These are phyloP conservation scores for Ptyas mucosa DNA, from an alignment of 2,113 vertebrate genomes.

Conservation along the genomic window DNA sequence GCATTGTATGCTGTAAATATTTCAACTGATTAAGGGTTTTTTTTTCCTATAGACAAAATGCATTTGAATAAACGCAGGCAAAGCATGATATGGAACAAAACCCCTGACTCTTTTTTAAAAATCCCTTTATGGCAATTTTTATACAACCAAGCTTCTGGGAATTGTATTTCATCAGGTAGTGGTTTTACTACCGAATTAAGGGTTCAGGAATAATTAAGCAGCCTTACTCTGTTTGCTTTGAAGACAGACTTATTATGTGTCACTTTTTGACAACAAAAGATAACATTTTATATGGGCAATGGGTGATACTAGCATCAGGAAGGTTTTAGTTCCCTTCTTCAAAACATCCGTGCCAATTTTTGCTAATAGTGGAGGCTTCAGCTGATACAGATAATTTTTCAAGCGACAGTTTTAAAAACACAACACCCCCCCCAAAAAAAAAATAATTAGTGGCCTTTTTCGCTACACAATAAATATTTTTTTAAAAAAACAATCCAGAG, in stretches of 20 bases:
- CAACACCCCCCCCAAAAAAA: too few species aligned
- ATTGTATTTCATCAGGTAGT: not conserved
- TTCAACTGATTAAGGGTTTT: not conserved
- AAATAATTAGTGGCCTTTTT: not conserved
- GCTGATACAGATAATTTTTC: not conserved
- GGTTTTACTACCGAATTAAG: not conserved
- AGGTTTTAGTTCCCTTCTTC: not conserved
- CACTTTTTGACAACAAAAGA: slow-evolving; percentile 24
- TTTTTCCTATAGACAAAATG: not conserved
- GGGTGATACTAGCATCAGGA: slow-evolving; percentile 18
- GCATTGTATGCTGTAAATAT: not conserved
- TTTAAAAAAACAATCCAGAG: not conserved
- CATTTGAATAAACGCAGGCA: not conserved
- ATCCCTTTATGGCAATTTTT: slow-evolving; percentile 24
- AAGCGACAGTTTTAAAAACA: not conserved
- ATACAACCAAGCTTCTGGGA: not conserved
- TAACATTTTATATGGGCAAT: slow-evolving; percentile 6
- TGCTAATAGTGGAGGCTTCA: not conserved
- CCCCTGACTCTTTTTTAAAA: not conserved
- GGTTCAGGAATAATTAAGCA: not conserved
- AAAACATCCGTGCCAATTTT: not conserved
- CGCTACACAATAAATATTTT: not conserved
- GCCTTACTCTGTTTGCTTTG: not conserved
- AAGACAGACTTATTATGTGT: not conserved
- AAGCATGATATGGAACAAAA: slow-evolving; percentile 4